Base-by-base conservation (phyloP, 2,797 vertebrate species). In the Sylvilagus floridanus region DNA sequence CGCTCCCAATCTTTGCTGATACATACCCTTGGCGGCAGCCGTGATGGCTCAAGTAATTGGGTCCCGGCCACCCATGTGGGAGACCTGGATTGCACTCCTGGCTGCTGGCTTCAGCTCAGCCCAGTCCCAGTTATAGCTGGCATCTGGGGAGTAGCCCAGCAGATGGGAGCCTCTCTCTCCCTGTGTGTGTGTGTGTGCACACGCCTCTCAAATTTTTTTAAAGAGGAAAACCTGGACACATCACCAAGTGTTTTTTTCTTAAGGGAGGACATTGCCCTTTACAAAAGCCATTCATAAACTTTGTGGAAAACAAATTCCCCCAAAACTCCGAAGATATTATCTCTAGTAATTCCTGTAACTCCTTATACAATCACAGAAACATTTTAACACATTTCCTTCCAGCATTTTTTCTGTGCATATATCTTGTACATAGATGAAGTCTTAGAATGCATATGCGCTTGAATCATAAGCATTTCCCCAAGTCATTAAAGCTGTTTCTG, bases 401-500 rank as follows among this genome's bases (percentile, higher is more conserved):
- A 63, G 63, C 28, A 32, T 82, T 90, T 69, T 88, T 85, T 47
- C 88, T 42, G 28, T n/a, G 78, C 16, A 14, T 30, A 6, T 72
- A 32, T 92, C 84, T 96, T 82, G 42, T 50, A 88, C 77, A 63
- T 12, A 62, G 30, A n/a, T 37, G 32, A 85, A 83, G 68, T 88
- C 69, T 96, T 93, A 28, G 24, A 65, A 52, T 35, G 72, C 32
- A 35, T 30, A 77, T 22, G 62, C 42, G 72, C 95, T 95, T 94
- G 69, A 69, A 86, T 32, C 73, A 42, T 71, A 93, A 90, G 66
- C 85, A 88, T 90, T 95, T 95, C 85, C 35, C 76, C 30, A 69
- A 95, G 82, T 97, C 72, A 90, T 96, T 88, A 84, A 77, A 77
- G 68, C 28, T 84, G 93, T 66, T 72, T 65, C n/a, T 83, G 84